These are phyloP conservation scores for Protomyctophum bolini DNA, from an alignment of 2,113 vertebrate genomes.

Conservation along the genomic window DNA sequence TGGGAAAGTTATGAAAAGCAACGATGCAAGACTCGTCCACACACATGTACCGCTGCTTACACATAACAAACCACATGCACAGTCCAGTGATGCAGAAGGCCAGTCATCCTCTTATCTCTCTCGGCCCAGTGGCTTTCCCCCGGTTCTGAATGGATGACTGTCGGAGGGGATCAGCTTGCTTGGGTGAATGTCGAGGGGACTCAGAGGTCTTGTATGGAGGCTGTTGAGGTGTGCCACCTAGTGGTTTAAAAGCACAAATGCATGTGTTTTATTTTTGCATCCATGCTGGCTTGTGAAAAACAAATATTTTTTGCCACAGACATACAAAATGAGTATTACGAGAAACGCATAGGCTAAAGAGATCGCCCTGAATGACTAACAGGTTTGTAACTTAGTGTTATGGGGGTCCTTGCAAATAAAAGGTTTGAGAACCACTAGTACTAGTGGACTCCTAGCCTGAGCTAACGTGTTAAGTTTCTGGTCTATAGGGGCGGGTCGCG, in stretches of 20 bases:
- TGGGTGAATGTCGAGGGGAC: neutral
- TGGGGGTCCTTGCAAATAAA: no score
- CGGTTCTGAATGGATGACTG: neutral
- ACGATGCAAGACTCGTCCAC: neutral
- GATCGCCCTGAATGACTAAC: no score
- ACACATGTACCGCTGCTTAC: no score
- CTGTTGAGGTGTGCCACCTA: slow-evolving; percentile 40
- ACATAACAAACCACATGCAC: neutral
- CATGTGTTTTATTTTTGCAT: neutral
- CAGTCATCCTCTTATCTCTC: neutral
- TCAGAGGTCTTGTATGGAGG: neutral
- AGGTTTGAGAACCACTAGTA: no score
- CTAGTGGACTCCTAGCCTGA: no score
- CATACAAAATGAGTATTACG: no score
- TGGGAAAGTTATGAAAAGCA: neutral
- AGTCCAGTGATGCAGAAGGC: neutral
- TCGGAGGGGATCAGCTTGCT: neutral
- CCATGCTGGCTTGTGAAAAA: neutral
- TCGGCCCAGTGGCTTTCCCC: neutral
- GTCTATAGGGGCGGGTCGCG: no score
- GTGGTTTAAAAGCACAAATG: slow-evolving; percentile 16
- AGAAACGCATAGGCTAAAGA: no score
- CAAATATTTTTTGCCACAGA: no score
- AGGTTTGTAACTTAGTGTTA: no score
- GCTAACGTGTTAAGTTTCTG: no score